These are phyloP conservation scores for Albula glossodonta DNA, from an alignment of 2,113 vertebrate genomes.

Conservation along the genomic window DNA sequence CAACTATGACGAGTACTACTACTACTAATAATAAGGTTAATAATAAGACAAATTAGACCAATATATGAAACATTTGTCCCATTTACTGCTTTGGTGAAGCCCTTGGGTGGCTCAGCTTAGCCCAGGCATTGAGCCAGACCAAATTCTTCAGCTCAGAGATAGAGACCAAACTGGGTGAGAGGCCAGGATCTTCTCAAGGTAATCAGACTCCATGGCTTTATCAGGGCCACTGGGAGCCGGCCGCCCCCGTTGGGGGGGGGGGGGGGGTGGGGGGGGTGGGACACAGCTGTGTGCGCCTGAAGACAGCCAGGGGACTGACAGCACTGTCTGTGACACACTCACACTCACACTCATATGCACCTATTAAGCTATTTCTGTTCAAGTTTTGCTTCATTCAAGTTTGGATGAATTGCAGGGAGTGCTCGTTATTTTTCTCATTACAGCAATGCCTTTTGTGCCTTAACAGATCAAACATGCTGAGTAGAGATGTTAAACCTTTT, in stretches of 20 bases:
- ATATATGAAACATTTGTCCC: neutral
- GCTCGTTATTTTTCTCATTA: neutral
- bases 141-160: neutral
- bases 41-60: no score
- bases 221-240: neutral
- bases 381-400: neutral
- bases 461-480: neutral
- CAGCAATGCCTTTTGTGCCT: neutral
- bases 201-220: neutral
- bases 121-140: neutral
- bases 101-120: neutral
- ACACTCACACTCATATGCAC: neutral
- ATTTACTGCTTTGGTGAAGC: neutral
- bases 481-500: neutral
- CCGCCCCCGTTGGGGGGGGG: neutral
- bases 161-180: neutral
- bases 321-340: neutral
- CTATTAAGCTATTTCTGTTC: no score
- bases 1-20: no score
- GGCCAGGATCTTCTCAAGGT: conserved; percentile 2
- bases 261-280: no score
- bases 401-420: neutral
- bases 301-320: neutral
- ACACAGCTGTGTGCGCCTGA: neutral
- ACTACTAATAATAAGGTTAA: no score